Evolutionary conservation across 2,888 invertebrate genomes (phyloP), one percentile per base, ranked within the genome.

Genomic region (Himalopsyche japonica): DNA sequence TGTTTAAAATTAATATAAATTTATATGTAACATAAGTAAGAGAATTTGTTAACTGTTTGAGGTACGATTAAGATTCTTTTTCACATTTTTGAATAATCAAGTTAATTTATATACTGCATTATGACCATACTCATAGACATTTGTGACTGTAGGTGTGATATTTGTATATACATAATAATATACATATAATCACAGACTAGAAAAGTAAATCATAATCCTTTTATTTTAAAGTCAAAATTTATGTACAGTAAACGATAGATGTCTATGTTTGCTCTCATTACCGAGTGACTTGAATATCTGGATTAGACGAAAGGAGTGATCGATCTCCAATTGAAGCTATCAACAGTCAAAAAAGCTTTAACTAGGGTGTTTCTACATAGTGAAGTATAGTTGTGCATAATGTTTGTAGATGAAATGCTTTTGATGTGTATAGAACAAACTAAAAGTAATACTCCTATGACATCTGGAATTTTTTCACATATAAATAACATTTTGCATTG

Each of bases 391-490:
- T 80, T 79, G 84, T 87, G 87, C 82, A 87, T 84, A 85, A 86
- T 86, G 85, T 85, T 84, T 82, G 86, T 87, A 87, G 86, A 79
- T 83, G 82, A 83, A 84, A 84, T 84, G 87, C 87, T 87, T 87
- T 87, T 81, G 87, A 82, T 87, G 87, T 87, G 87, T 85, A 84
- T 84, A 83, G 86, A 80, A 83, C 83, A 84, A 64, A 34, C 78
- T 81, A 84, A 84, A 81, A 37, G 77, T 81, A 84, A 57, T 43
- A 76, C 70, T 79, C 70, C 79, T 81, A 81, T 47, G 76, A 81
- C 84, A 78, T 81, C 81, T 43, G 81, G 64, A 81, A 78, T 34
- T 64, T 34, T 80, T 24, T 43, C 34, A 70, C 77, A 37, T 81
- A 70, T 70, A 79, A 78, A 79, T 84, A 81, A 78, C 77, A 84